Base-by-base conservation (phyloP, 2,113 vertebrate species). In the Cottus gobio region DNA sequence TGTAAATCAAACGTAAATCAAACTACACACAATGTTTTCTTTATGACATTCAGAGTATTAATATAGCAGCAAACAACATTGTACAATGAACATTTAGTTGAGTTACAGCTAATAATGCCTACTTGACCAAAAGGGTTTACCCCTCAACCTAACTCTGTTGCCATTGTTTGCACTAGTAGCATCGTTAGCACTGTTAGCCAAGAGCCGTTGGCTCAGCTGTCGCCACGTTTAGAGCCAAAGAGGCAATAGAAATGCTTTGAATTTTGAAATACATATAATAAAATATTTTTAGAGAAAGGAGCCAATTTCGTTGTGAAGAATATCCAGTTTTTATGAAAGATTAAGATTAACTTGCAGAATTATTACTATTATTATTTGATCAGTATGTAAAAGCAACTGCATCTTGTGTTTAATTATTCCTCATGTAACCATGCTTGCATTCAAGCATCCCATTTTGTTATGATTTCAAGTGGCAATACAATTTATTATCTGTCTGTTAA, bases 1-100 rank as follows among this genome's bases (percentile, higher is more conserved):
- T 26, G 30, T 42, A 34, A 34, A 22, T 70, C 12, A 79, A 18
- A 79, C 75, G 54, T 48, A 24, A 79, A 63, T 56, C 5, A 4
- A 77, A 26, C 3, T 50, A 28, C 4, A 39, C 62, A 26, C 11
- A 54, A 11, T 8, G 1, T 24, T 24, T n/a, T 52, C 50, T 52
- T 11, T 20, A 50, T 56, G n/a, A 26, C 52, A 56, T 56, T 26
- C 10, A 12, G n/a, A 26, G 11, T 12, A 56, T 56, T 56, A 26
- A 56, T 54, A 54, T 54, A 52, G 20, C 22, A 52, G 50, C 50
- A 52, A 22, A 52, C 50, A 52, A n/a, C 52, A 12, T 54, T 54
- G 24, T 54, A n/a, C n/a, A 54, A 54, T 26, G 5, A 2, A 54
- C 12, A 54, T 54, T 12, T 54, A 54, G 52, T 54, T 22, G n/a